Base-by-base conservation (phyloP, 2,113 vertebrate species). In the Eulemur macaco region DNA sequence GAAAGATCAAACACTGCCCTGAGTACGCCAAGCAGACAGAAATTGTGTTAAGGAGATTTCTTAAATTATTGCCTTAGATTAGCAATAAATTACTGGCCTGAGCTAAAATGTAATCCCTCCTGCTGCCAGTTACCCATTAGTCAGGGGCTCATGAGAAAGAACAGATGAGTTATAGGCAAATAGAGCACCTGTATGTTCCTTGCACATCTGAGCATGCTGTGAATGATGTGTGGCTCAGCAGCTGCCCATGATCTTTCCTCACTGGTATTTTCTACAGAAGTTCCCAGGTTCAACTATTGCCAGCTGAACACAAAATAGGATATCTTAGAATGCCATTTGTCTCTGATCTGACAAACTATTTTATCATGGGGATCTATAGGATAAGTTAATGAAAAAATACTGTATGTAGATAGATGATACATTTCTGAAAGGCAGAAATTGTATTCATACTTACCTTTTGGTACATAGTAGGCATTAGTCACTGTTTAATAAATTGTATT, bases 381-480 rank as follows among this genome's bases (percentile, higher is more conserved):
- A 52, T 68, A 86, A 93, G 10, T 47, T 69, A 47, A 92, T 83
- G 5, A 83, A 95, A 84, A 86, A 90, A 68, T n/a, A 74, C 52
- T 6, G 17, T 31, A 76, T 86, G 60, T 80, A 89, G 69, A 37
- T n/a, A 56, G 13, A 76, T 31, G 25, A 81, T 60, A 81, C 18
- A 86, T 47, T 95, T 68, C 50, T 74, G 5, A 17, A 60, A 23
- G 7, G 7, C 1, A 96, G 27, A 50, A 58, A 74, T 27, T 68
- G 1, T 74, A 68, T 81, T 88, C 12, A 76, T n/a, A 73, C 17
- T 89, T 95, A 23, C 21, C 31, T 82, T n/a, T 89, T 85, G 58
- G 27, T 37, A 27, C 47, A 47, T 31, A 39, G 29, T 47, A 80
- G 9, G 13, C 11, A 39, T 80, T 56, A 39, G 15, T 86, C 25